Evolutionary conservation across 2,797 vertebrate genomes (phyloP), one percentile per base, ranked within the genome.

Genomic region (Oceanodroma leucorhoa): DNA sequence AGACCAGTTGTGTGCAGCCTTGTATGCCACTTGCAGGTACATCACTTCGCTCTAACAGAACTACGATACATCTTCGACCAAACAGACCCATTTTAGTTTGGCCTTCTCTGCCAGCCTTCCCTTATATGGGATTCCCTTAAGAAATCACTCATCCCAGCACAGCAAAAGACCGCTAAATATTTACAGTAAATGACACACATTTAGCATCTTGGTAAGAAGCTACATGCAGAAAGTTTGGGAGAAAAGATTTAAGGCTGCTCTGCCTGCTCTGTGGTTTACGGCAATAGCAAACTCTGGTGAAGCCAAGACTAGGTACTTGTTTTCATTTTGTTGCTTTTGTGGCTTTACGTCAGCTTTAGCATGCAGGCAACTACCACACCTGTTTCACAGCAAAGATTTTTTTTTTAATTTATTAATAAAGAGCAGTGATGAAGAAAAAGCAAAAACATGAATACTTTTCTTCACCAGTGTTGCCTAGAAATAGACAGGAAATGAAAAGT

Each of bases 151-250:
- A 70, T 65, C 30, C 50, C 79, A 78, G 77, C 50, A 16, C 24
- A 62, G 91, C 50, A 93, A 86, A 91, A 86, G 11, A 11, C 43
- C 1, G 11, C 51, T 94, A 94, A 94, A 94, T 91, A 94, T 94
- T 93, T 96, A 93, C 90, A 94, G 18, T 24, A 87, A 85, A 58
- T 40, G 82, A 69, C 75, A 93, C 3, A 2, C 27, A 36, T 36
- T 36, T 36, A 83, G 85, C 48, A 40, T 51, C 45, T 66, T 34
- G 43, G 80, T 58, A 55, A 78, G 77, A 36, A 78, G 75, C 43
- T 80, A 30, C 27, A 55, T 2, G 70, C 34, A 72, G 58, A 82
- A 84, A 40, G 82, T 55, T 24, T 51, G 64, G 61, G 77, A 62
- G 46, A 38, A 34, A 53, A 84, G 71, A 73, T 53, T 90, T 62